Percentiles rank a stretch among this genome's conserved stretches.
Evolutionary conservation across 2,888 invertebrate species (phyloP).

Genomic region (Fissipunctia ypsillon): DNA sequence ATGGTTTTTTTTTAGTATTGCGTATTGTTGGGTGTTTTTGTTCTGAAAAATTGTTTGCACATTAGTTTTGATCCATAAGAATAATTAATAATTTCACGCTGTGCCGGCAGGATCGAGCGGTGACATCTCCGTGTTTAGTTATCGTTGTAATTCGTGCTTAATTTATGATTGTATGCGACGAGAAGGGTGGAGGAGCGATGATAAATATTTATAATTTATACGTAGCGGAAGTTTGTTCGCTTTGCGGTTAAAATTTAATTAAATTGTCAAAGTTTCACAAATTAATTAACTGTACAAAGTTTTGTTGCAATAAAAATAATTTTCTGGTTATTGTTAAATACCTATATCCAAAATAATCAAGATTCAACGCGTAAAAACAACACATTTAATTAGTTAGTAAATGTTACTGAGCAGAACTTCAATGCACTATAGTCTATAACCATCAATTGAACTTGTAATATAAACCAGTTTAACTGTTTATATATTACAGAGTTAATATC

Average conservation of each 20-base stretch:
- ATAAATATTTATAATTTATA: constrained; percentile 65
- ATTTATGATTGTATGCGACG: constrained; percentile 65
- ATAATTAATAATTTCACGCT: constrained; percentile 33
- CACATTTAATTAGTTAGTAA: constrained; percentile 1
- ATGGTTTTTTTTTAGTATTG: constrained; percentile 73
- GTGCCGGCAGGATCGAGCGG: constrained; percentile 69
- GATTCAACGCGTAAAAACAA: background rate
- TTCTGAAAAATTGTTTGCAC: constrained; percentile 71
- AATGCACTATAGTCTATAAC: constrained; percentile 30
- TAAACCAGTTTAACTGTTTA: constrained; percentile 30
- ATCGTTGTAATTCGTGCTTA: constrained; percentile 60
- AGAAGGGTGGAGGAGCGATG: constrained; percentile 69
- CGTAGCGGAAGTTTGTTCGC: constrained; percentile 56
- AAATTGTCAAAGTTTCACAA: constrained; percentile 37
- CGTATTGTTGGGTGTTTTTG: constrained; percentile 71
- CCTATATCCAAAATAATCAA: constrained; percentile 6
- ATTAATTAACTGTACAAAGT: constrained; percentile 23
- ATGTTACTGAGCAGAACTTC: constrained; percentile 7
- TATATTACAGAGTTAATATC: constrained; percentile 47
- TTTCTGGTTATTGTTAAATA: background rate
- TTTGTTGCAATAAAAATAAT: constrained; percentile 17
- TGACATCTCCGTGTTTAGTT: constrained; percentile 67
- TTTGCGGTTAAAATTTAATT: constrained; percentile 51
- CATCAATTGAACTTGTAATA: constrained; percentile 25
- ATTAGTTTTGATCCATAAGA: constrained; percentile 56